Evolutionary conservation across 1,140 invertebrate species (phyloP), one percentile per base, ranked within the genome.

Genomic region (Hylaeus volcanicus): DNA sequence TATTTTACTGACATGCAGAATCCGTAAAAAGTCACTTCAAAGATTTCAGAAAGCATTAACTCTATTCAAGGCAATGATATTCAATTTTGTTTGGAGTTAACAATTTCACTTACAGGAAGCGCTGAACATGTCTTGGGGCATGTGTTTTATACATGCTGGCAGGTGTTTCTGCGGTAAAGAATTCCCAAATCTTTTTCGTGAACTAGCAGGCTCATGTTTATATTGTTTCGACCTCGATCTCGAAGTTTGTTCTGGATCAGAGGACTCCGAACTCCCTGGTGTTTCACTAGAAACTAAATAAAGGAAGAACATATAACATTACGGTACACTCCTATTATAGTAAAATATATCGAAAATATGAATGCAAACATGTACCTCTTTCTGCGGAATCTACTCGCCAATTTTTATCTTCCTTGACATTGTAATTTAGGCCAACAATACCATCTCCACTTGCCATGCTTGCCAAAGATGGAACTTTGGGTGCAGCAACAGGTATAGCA

Each of bases 401-500:
- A 70, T 83, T 91, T 66, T 93, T 93, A 39, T 93, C 92, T 8
- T 93, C 93, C 61, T 93, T 93, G 3, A 91, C 82, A 48, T 87
- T 88, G 58, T 93, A 93, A 87, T 93, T 93, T 5, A 93, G 55
- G 6, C 89, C 88, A n/a, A 91, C 82, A 41, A 91, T 91, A 55
- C 91, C 90, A 56, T 92, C 92, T 1, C 89, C 91, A 58, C 88
- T 90, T 81, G 91, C 91, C 88, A 91, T 92, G 82, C 84, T 92
- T 63, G 91, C 91, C 84, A 92, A 89, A 80, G 87, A 88, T 37
- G 97, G 97, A 37, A 98, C 97, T 82, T 97, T 94, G 8, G 97
- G 97, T 71, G 97, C 97, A 81, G 97, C 96, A 4, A 98, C 97
- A 5, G 97, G 96, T 88, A 97, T 97, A 11, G 96, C 95, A 14